phyloP scores from a whole-genome alignment of 2,113 vertebrate species.

The Megaleporinus macrocephalus region DNA sequence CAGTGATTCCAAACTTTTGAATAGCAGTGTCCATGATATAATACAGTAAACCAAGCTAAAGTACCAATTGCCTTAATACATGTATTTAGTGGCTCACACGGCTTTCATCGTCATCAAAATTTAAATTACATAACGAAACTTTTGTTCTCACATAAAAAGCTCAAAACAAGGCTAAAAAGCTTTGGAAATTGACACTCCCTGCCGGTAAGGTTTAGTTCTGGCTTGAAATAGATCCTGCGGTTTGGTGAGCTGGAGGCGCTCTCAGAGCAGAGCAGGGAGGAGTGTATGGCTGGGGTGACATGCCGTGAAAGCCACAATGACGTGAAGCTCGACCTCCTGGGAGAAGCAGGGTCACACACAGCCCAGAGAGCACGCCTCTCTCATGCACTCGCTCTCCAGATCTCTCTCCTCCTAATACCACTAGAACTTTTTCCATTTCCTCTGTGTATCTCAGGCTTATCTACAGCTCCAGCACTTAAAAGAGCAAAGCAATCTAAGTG shows the following conservation, averaged over 20 bases:
- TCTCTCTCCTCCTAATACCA: background rate
- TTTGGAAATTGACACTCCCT: background rate
- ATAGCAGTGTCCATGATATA: too few species aligned
- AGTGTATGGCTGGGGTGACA: constrained; percentile 1
- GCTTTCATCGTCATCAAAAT: too few species aligned
- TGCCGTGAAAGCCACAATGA: constrained; percentile 37
- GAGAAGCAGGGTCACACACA: constrained; percentile 20
- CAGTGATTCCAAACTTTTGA: too few species aligned
- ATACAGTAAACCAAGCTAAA: too few species aligned
- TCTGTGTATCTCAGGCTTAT: constrained; percentile 28
- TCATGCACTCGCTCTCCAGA: constrained; percentile 36
- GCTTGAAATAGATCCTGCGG: background rate
- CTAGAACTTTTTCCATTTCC: constrained; percentile 6
- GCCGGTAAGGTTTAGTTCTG: background rate
- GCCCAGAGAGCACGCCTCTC: constrained; percentile 32
- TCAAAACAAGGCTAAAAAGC: background rate
- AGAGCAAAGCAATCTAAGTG: too few species aligned
- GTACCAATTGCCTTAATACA: too few species aligned
- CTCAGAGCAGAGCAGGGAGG: background rate
- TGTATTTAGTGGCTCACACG: too few species aligned
- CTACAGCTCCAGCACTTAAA: background rate
- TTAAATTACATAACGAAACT: background rate
- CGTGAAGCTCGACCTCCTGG: constrained; percentile 29
- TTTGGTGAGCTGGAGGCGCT: background rate
- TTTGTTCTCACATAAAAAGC: background rate